A percentile compares a stretch with the other conserved stretches of the same genome.
These are phyloP conservation scores for Bubo scandiacus DNA, from an alignment of 2,113 vertebrate genomes.

Conservation along the genomic window DNA sequence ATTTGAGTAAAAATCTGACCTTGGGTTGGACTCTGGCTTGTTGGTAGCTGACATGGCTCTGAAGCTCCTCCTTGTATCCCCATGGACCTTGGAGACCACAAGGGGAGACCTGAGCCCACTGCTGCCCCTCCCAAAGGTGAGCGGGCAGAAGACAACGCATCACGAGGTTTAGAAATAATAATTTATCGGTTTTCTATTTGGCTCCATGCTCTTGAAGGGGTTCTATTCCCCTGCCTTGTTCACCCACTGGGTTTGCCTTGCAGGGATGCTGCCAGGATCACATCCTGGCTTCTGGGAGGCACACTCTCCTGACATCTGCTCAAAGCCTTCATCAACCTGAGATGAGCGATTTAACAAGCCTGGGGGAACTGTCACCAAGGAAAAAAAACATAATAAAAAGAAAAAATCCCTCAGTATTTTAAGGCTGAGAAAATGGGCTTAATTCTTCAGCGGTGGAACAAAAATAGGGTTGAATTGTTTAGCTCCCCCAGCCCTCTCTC, in stretches of 20 bases:
- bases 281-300: conserved; percentile 14
- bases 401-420: not conserved
- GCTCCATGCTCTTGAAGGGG: not conserved
- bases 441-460: not conserved
- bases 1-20: not conserved
- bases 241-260: not conserved
- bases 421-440: conserved; percentile 56
- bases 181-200: not conserved
- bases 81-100: not conserved
- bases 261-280: not conserved
- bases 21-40: not conserved
- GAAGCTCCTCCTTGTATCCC: not conserved
- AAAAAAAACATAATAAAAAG: too few species aligned
- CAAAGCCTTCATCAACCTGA: conserved; percentile 24
- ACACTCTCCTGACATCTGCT: conserved; percentile 51
- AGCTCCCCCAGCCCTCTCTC: not conserved
- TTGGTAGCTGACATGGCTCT: fast-evolving
- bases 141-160: not conserved
- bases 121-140: not conserved
- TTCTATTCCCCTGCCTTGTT: not conserved
- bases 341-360: conserved; percentile 60
- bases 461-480: not conserved
- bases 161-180: not conserved
- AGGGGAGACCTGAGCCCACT: not conserved
- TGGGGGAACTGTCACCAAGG: conserved; percentile 41